Base-by-base conservation (phyloP, 2,797 vertebrate genomes). In the Acipenser transmontanus region DNA sequence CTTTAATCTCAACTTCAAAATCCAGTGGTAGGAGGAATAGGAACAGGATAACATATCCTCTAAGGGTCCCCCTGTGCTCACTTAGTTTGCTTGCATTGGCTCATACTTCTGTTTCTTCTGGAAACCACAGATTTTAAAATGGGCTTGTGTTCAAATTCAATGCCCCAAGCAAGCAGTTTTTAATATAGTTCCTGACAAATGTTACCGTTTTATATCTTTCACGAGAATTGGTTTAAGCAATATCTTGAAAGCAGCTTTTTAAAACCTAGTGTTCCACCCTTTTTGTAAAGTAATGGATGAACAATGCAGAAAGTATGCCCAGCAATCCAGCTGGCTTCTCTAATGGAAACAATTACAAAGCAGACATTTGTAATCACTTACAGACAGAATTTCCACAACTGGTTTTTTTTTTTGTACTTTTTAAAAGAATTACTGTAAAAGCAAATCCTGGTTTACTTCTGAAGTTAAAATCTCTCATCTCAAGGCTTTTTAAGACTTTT, bases 311-410 rank as follows among this genome's bases (percentile, higher is more conserved):
- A 64, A 64, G 20, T 34, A 20, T 12, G 20, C 54, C 13, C 49
- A 48, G 50, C 74, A 74, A 75, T 73, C 78, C 77, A 72, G 64
- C 74, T 75, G 77, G 80, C 73, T 62, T 10, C 68, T 68, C 17
- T 66, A 66, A 59, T 82, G 87, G 88, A 91, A 91, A 89, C 82
- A 84, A 71, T 87, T 79, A 89, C 77, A 82, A 59, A 50, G 77
- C 71, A 71, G 78, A 77, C 66, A 68, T 63, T 74, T 69, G 68
- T 75, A 67, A 66, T 64, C 65, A 13, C 57, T 65, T 67, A 62
- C 65, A 71, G 70, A 67, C 61, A 14, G 57, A 47, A 48, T 62
- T 57, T 63, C 63, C 34, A 34, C 34, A 34, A 34, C 34, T 34
- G 34, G 0, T 34, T 34, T 34, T 34, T 34, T 20, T 34, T 34